Evolutionary conservation across 2,888 invertebrate genomes (phyloP).

Genomic region (Alentia gelatinosa): DNA sequence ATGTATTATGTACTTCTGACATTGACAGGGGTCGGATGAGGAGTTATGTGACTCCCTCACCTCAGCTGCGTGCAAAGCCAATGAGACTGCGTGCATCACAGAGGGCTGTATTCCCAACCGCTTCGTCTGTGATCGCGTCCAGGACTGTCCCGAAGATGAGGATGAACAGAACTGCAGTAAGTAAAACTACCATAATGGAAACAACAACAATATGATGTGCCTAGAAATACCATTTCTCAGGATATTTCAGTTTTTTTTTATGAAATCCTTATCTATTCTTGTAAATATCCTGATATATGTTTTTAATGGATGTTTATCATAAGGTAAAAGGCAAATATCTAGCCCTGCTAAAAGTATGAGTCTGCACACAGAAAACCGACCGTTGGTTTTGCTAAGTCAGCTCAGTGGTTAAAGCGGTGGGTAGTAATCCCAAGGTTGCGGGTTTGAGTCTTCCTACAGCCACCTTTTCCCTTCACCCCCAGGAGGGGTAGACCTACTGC

Average conservation of each 20-base stretch:
- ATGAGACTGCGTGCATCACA: neutral
- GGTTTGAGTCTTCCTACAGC: too few species aligned
- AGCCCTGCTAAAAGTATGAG: too few species aligned
- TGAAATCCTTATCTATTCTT: neutral
- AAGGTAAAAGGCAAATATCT: too few species aligned
- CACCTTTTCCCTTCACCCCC: too few species aligned
- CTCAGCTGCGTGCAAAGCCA: neutral
- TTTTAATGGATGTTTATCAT: too few species aligned
- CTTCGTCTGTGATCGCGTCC: neutral
- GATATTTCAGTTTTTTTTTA: neutral
- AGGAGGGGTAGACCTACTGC: too few species aligned
- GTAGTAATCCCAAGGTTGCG: too few species aligned
- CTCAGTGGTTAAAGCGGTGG: too few species aligned
- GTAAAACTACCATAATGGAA: neutral
- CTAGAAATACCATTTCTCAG: neutral
- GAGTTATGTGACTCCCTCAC: neutral
- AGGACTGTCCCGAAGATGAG: constrained; percentile 2
- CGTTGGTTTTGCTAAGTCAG: too few species aligned
- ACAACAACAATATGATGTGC: neutral
- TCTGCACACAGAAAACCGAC: too few species aligned
- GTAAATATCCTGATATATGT: neutral
- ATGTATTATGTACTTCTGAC: too few species aligned
- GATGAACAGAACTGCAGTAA: constrained; percentile 50
- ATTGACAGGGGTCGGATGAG: neutral
- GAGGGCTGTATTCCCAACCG: neutral